phyloP scores from a whole-genome alignment of 2,113 vertebrate genomes.

The Hydrolagus affinis region DNA sequence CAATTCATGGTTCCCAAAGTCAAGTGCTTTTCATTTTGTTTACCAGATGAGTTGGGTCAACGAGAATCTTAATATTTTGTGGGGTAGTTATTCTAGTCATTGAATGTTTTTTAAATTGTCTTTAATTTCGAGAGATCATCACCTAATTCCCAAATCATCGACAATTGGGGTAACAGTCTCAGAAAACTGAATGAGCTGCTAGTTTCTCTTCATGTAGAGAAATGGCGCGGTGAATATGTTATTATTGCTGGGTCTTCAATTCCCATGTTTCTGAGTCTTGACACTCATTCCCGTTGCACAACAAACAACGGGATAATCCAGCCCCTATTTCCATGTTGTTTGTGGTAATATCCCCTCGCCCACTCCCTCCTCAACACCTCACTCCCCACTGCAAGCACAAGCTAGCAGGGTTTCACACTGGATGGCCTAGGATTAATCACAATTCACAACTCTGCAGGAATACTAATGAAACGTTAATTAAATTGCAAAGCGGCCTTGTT shows the following conservation, averaged over 20 bases:
- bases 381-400: no score
- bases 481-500: constrained; percentile 15
- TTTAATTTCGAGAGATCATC: background rate
- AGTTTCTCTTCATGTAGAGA: background rate
- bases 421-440: background rate
- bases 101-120: no score
- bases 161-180: background rate
- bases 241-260: background rate
- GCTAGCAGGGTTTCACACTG: background rate
- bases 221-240: background rate
- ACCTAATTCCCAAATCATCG: background rate
- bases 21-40: no score
- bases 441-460: background rate
- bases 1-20: no score
- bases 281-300: background rate
- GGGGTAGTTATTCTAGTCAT: no score
- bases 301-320: background rate
- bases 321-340: no score
- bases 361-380: no score
- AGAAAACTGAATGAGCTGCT: background rate
- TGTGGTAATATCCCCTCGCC: no score
- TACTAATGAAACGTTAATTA: constrained; percentile 16
- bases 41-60: no score
- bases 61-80: no score
- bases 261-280: background rate